Conservation (phyloP, 1,140 invertebrate genomes). For the Lepidurus apus region DNA sequence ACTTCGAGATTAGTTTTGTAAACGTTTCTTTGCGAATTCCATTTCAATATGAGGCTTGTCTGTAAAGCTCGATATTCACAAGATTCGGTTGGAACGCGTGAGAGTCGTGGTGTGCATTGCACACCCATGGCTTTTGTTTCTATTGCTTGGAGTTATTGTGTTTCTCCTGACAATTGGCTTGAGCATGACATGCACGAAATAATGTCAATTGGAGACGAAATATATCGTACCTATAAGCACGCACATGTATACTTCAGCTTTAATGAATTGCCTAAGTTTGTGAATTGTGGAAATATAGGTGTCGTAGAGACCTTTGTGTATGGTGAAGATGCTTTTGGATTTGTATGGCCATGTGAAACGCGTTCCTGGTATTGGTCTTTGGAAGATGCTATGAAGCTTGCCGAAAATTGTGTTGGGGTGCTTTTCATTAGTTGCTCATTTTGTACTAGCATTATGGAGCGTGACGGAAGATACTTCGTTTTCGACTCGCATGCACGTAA, state of each 20-base stretch:
- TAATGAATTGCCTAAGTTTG: not conserved
- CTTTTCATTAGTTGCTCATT: too few species aligned
- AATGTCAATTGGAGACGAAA: not conserved
- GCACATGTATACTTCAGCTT: not conserved
- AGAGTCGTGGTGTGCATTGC: not conserved
- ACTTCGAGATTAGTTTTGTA: not conserved
- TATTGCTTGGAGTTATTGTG: not conserved
- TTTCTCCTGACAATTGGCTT: not conserved
- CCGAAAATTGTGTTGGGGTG: not conserved
- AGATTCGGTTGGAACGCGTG: not conserved
- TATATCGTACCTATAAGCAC: not conserved
- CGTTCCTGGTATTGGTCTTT: not conserved
- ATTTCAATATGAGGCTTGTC: not conserved
- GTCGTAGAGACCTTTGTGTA: not conserved
- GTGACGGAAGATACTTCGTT: too few species aligned
- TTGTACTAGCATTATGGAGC: too few species aligned
- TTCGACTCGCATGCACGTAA: too few species aligned
- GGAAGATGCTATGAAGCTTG: not conserved
- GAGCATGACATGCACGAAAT: not conserved
- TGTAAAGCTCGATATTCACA: not conserved
- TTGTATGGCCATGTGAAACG: not conserved
- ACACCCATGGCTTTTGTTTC: not conserved
- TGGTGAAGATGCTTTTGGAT: slow-evolving; percentile 5
- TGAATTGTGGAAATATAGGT: not conserved
- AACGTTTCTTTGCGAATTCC: not conserved